phyloP scores from a whole-genome alignment of 2,888 invertebrate genomes.

The Anticlea derivata region DNA sequence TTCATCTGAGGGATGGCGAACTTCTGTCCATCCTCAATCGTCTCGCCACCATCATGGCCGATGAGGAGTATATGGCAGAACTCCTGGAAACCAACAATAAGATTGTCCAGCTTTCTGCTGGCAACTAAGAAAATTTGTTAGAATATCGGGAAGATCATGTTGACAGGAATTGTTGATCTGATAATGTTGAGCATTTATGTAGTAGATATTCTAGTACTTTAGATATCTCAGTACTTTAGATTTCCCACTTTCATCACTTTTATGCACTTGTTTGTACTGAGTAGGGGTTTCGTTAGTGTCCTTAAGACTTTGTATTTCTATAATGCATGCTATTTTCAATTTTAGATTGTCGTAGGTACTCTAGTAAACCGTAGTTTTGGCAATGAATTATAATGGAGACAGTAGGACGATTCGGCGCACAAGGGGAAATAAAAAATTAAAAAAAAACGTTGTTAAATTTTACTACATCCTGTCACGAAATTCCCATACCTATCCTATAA shows the following conservation, averaged over 20 bases:
- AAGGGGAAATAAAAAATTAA: slow-evolving; percentile 55
- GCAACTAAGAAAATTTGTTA: slow-evolving; percentile 46
- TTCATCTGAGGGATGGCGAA: slow-evolving; percentile 86
- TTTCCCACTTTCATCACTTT: slow-evolving; percentile 4
- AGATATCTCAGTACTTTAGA: slow-evolving; percentile 9
- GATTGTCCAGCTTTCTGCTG: slow-evolving; percentile 82
- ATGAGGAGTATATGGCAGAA: slow-evolving; percentile 89
- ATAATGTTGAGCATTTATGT: slow-evolving; percentile 6
- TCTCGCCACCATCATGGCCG: slow-evolving; percentile 88
- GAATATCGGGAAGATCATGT: slow-evolving; percentile 5
- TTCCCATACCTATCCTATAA: neutral
- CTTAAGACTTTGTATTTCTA: slow-evolving; percentile 4
- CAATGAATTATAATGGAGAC: slow-evolving; percentile 39
- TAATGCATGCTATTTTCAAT: slow-evolving; percentile 6
- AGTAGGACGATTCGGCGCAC: slow-evolving; percentile 55
- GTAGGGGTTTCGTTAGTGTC: slow-evolving; percentile 5
- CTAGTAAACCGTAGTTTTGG: slow-evolving; percentile 31
- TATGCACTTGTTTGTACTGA: slow-evolving; percentile 9
- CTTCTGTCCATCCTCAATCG: slow-evolving; percentile 86
- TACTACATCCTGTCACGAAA: no score
- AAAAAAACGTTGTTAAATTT: slow-evolving; percentile 37
- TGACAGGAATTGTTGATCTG: slow-evolving; percentile 22
- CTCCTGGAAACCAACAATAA: slow-evolving; percentile 89
- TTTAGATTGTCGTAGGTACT: slow-evolving; percentile 3
- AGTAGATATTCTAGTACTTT: slow-evolving; percentile 1